Evolutionary conservation across 2,797 vertebrate genomes (phyloP).

Genomic region (Crenichthys baileyi): DNA sequence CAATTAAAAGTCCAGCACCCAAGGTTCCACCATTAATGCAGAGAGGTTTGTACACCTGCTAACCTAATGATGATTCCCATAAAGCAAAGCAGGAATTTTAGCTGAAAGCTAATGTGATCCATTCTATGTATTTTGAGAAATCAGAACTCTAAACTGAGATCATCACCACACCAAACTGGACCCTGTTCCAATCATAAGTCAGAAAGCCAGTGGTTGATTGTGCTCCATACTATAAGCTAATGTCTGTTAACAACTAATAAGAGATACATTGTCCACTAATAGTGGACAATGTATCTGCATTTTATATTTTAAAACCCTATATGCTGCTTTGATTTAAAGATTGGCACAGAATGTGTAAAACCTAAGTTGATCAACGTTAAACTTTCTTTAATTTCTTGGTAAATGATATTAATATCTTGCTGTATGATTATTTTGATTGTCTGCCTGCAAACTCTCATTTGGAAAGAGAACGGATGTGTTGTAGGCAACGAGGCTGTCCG

Average conservation of each 20-base stretch:
- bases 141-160: neutral
- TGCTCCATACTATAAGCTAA: no score
- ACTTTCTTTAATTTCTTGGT: neutral
- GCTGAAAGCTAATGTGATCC: neutral
- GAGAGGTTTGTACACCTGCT: neutral
- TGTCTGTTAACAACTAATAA: neutral
- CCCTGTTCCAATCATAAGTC: neutral
- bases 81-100: neutral
- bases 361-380: no score
- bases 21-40: neutral
- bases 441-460: neutral
- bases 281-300: neutral
- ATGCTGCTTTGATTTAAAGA: neutral
- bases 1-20: neutral
- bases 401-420: neutral
- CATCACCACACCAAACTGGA: no score
- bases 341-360: neutral
- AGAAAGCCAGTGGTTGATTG: neutral
- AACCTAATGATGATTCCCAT: neutral
- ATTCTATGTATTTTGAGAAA: neutral
- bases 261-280: no score
- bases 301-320: neutral
- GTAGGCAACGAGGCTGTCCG: neutral
- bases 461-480: neutral
- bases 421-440: neutral